phyloP scores from a whole-genome alignment of 1,140 invertebrate genomes.

The Trichonephila inaurata region DNA sequence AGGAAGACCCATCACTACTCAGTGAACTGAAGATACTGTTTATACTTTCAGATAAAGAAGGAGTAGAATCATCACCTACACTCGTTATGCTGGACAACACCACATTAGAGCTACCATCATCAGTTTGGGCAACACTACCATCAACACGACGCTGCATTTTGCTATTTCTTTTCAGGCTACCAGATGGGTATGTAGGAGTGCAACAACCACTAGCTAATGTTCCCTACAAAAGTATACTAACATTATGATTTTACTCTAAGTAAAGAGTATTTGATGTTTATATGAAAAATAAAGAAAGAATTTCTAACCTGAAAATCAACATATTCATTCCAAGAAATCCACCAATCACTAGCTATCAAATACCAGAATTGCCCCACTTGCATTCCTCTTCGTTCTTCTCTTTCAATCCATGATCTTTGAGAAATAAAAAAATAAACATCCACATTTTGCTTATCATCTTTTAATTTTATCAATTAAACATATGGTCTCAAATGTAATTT shows the following conservation, averaged over 20 bases:
- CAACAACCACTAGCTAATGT: slow-evolving; percentile 62
- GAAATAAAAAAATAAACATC: background rate
- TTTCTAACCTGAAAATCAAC: slow-evolving; percentile 81
- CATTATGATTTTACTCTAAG: background rate
- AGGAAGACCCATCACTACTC: slow-evolving; percentile 39
- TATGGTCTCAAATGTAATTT: too few species aligned
- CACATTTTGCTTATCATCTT: background rate
- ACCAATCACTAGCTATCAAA: slow-evolving; percentile 91
- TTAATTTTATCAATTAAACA: too few species aligned
- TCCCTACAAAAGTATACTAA: slow-evolving; percentile 35
- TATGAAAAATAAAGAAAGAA: background rate
- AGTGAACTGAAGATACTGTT: slow-evolving; percentile 69
- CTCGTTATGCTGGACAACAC: slow-evolving; percentile 76
- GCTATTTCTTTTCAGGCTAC: slow-evolving; percentile 77
- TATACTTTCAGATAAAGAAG: slow-evolving; percentile 60
- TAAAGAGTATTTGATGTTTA: background rate
- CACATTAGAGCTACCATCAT: slow-evolving; percentile 74
- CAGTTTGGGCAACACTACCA: slow-evolving; percentile 76
- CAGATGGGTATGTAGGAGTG: slow-evolving; percentile 71
- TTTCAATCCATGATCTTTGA: slow-evolving; percentile 86
- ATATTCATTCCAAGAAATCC: slow-evolving; percentile 89
- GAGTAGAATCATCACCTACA: slow-evolving; percentile 70
- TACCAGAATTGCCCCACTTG: slow-evolving; percentile 92
- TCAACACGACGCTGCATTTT: slow-evolving; percentile 78
- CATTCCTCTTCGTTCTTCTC: slow-evolving; percentile 88